Evolutionary conservation across 2,113 vertebrate species (phyloP).

Genomic region (Trematocara unimaculatum): DNA sequence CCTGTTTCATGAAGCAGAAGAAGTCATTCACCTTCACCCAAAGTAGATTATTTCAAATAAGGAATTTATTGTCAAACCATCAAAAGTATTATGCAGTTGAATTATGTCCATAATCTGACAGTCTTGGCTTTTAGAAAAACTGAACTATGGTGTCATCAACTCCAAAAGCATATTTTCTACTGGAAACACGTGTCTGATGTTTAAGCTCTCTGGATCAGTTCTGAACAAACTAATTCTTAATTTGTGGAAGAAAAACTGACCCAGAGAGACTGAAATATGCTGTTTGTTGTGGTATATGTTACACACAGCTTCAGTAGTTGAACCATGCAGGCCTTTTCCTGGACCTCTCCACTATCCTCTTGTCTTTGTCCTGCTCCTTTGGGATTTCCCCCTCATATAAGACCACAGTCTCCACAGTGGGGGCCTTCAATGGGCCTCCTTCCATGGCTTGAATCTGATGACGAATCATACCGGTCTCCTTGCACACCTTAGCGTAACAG

Average conservation of each 20-base stretch:
- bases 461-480: slow-evolving; percentile 80
- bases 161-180: not conserved
- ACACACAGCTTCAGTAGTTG: slow-evolving; percentile 48
- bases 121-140: not conserved
- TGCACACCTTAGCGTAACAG: slow-evolving; percentile 84
- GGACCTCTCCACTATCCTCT: slow-evolving; percentile 83
- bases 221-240: not conserved
- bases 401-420: slow-evolving; percentile 79
- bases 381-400: slow-evolving; percentile 83
- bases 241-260: not conserved
- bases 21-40: not conserved
- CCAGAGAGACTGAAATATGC: not conserved
- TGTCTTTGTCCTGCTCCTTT: slow-evolving; percentile 74
- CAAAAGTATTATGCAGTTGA: not conserved
- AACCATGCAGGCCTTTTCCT: slow-evolving; percentile 92
- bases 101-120: not conserved
- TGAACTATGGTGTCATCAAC: not conserved
- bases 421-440: slow-evolving; percentile 78
- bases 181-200: not conserved
- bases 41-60: not conserved
- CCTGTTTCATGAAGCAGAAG: not conserved
- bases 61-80: slow-evolving; percentile 20
- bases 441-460: slow-evolving; percentile 79
- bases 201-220: not conserved
- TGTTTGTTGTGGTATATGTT: not conserved